phyloP scores from a whole-genome alignment of 1,140 invertebrate genomes.

The Anastatus disparis region DNA sequence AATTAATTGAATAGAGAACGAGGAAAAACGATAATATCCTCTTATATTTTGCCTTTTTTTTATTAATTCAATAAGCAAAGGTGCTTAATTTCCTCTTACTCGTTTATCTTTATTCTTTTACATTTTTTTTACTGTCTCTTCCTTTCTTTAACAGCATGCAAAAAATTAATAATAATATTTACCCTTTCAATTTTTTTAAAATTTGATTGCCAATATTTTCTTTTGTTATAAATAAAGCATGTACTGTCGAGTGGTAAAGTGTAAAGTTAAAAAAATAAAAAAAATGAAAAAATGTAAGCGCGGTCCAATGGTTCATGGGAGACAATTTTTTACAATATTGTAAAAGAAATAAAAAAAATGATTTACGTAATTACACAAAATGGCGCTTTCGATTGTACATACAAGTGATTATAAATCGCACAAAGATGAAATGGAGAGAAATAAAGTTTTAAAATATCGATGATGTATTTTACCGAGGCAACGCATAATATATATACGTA shows the following conservation, averaged over 20 bases:
- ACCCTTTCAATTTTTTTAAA: slow-evolving; percentile 16
- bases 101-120: slow-evolving; percentile 15
- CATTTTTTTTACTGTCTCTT: not conserved
- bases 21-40: slow-evolving; percentile 28
- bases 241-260: slow-evolving; percentile 13
- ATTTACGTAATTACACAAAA: slow-evolving; percentile 34
- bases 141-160: not conserved
- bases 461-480: slow-evolving; percentile 44
- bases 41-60: not conserved
- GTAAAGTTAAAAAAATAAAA: slow-evolving; percentile 8
- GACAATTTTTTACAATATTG: slow-evolving; percentile 59
- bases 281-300: slow-evolving; percentile 46
- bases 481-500: slow-evolving; percentile 42
- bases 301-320: slow-evolving; percentile 64
- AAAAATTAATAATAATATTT: not conserved
- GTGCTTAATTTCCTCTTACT: slow-evolving; percentile 45
- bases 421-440: slow-evolving; percentile 36
- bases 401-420: slow-evolving; percentile 35
- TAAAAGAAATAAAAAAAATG: slow-evolving; percentile 42
- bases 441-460: slow-evolving; percentile 30
- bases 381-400: slow-evolving; percentile 22
- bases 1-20: slow-evolving; percentile 47
- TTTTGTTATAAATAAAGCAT: not conserved
- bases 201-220: not conserved
- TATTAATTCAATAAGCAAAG: slow-evolving; percentile 13